Evolutionary conservation across 2,113 vertebrate species (phyloP), one percentile per base, ranked within the genome.

Genomic region (Apaloderma vittatum): DNA sequence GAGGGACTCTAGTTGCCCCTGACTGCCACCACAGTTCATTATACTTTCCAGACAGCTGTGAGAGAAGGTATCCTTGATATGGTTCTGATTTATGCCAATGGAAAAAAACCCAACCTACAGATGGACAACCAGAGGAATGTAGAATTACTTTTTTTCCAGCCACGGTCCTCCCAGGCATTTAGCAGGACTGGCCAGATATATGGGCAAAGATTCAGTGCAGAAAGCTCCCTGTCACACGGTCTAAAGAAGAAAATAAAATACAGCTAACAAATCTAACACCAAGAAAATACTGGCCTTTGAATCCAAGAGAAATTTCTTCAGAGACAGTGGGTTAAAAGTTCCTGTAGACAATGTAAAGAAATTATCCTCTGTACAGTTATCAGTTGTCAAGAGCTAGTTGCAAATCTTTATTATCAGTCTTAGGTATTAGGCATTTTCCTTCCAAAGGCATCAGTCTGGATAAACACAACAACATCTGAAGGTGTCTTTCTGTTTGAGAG

Each of bases 131-230:
- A 90, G 49, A 61, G 19, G 26, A 83, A 75, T 12, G 21, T 6
- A 75, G 23, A 63, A 65, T 17, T 72, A 59, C 6, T 7, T 63
- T 72, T 73, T 54, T 86, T 48, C 21, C 21, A 57, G 15, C 3
- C 8, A 13, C 5, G 2, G 23, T 8, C 29, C 19, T 85, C 5
- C 9, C 1, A 4, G 29, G 7, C 57, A 3, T 49, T 27, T 22
- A 52, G 20, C 17, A 85, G 29, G 6, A 29, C 6, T 17, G 16
- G 30, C 24, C 48, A 43, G 36, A 54, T 34, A n/a, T 51, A 20
- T 1, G 12, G n/a, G 12, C 21, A 78, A 76, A 24, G n/a, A 13
- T 61, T 75, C 48, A 32, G 26, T 11, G 48, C 15, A 48, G 46
- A 83, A 46, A 9, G 15, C 5, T 63, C 17, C 9, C 36, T 75